phyloP scores from a whole-genome alignment of 2,888 invertebrate species.

The Drosophila diplacantha region DNA sequence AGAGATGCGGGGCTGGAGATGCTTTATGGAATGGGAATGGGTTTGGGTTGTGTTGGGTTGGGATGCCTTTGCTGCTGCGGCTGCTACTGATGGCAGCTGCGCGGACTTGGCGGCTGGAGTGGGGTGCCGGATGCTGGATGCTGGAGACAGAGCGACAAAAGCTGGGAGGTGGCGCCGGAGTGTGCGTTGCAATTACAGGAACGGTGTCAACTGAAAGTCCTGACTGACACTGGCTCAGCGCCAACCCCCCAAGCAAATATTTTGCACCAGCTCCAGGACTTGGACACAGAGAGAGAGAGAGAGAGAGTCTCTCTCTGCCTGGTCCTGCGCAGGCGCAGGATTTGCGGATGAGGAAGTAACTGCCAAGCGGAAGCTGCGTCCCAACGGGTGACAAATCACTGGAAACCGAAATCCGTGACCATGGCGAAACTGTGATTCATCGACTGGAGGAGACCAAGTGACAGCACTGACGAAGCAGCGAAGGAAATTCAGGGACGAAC shows the following conservation, averaged over 20 bases:
- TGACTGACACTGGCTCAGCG: conserved; percentile 66
- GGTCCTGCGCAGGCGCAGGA: conserved; percentile 52
- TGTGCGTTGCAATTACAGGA: conserved; percentile 61
- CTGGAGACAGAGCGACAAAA: conserved; percentile 32
- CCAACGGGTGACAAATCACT: conserved; percentile 17
- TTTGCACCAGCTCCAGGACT: conserved; percentile 33
- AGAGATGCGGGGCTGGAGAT: conserved; percentile 28
- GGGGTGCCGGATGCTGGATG: conserved; percentile 18
- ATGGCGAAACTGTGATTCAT: conserved; percentile 20
- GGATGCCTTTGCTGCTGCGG: conserved; percentile 40
- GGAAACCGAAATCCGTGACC: conserved; percentile 20
- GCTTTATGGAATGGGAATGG: conserved; percentile 8
- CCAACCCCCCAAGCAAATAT: conserved; percentile 47
- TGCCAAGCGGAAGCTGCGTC: conserved; percentile 48
- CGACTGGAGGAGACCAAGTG: background rate
- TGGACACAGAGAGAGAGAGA: conserved; percentile 10
- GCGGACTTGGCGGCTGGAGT: conserved; percentile 42
- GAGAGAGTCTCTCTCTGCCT: background rate
- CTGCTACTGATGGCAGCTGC: conserved; percentile 49
- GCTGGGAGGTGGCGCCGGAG: conserved; percentile 40
- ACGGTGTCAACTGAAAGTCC: conserved; percentile 68
- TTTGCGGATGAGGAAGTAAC: conserved; percentile 31
- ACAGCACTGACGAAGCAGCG: conserved; percentile 6
- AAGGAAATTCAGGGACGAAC: background rate
- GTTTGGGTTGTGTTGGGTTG: conserved; percentile 7